phyloP scores from a whole-genome alignment of 2,113 vertebrate species.

The Amphilophus citrinellus region DNA sequence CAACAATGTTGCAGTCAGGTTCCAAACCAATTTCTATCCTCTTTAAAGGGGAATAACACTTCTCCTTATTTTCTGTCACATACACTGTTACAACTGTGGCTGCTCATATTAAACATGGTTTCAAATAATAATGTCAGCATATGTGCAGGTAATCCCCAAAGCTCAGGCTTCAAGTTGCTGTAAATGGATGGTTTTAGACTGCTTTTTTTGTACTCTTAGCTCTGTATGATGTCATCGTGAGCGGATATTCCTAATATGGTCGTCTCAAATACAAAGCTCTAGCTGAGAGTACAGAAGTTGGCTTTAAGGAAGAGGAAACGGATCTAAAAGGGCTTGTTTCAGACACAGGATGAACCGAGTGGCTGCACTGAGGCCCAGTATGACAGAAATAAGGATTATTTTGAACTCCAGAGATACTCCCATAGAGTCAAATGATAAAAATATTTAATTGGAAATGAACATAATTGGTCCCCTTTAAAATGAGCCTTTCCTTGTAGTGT shows the following conservation, averaged over 20 bases:
- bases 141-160: neutral
- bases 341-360: neutral
- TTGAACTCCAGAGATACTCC: neutral
- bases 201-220: neutral
- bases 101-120: neutral
- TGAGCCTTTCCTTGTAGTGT: neutral
- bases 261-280: too few species aligned
- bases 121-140: neutral
- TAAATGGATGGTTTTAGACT: neutral
- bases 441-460: neutral
- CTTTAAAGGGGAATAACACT: neutral
- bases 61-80: neutral
- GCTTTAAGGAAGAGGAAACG: neutral
- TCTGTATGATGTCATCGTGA: neutral
- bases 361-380: neutral
- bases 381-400: neutral
- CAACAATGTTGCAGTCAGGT: neutral
- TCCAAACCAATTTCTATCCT: neutral
- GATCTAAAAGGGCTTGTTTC: neutral
- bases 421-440: neutral
- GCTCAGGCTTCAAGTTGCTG: neutral
- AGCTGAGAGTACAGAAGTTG: neutral
- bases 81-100: neutral
- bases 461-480: neutral
- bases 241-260: neutral